Base-by-base conservation (phyloP, 2,797 vertebrate genomes). In the Lutjanus campechanus region DNA sequence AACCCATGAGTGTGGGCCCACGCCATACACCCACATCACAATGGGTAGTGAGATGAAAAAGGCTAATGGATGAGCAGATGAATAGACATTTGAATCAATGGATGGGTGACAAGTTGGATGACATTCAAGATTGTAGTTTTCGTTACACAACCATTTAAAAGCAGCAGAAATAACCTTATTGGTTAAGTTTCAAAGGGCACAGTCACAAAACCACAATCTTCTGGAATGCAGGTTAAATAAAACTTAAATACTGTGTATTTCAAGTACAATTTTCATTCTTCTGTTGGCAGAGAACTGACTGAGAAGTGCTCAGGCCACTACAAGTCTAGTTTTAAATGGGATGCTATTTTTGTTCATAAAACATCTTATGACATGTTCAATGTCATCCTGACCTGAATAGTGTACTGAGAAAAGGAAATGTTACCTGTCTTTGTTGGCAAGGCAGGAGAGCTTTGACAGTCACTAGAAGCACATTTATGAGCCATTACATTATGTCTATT, bases 1-100 rank as follows among this genome's bases (percentile, higher is more conserved):
- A 85, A 82, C 84, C 85, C 65, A 61, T 76, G 72, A 85, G 81
- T 75, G 88, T 85, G 84, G 62, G 85, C 88, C 89, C 82, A 90
- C 86, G 63, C 83, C 56, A 3, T 44, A 77, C 90, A 73, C 89
- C 87, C 91, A 90, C 90, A 55, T 54, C 82, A 87, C 74, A 73
- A 70, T 73, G 80, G 62, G 67, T 6, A 77, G 83, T 1, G 56
- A 67, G 85, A 88, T 76, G 54, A 25, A 70, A 58, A 76, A 63
- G 77, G 86, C 84, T 87, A 88, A 89, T 90, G 85, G 85, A 84
- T 1, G 7, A 86, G 36, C 76, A 63, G 73, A 87, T 54, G 78
- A 91, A 79, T 66, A 65, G 79, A 81, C 41, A 22, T 77, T 80
- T 69, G 70, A 85, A 86, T 88, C 79, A 77, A 87, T 83, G 79